Evolutionary conservation across 2,888 invertebrate species (phyloP).

Genomic region (Volucella zonaria): DNA sequence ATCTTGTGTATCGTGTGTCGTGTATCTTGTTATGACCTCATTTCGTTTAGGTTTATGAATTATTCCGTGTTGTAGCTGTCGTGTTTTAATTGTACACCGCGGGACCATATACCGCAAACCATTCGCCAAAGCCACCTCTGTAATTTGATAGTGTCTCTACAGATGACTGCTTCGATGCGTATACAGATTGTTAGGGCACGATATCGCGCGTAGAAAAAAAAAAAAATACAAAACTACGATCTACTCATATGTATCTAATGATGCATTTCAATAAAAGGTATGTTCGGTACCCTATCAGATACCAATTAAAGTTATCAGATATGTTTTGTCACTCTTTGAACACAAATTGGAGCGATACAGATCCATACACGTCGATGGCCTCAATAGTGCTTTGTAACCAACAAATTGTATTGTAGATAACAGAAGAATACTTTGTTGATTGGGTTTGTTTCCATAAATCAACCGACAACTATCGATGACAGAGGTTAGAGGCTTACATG

Average conservation of each 20-base stretch:
- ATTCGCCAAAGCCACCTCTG: background rate
- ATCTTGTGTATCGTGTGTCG: conserved; percentile 9
- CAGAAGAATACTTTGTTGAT: background rate
- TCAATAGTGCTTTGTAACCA: background rate
- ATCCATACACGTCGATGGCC: background rate
- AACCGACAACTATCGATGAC: background rate
- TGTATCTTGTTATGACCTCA: conserved; percentile 68
- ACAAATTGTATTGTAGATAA: background rate
- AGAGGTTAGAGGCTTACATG: no score
- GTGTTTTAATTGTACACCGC: conserved; percentile 57
- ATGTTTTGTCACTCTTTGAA: conserved; percentile 17
- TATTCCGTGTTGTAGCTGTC: conserved; percentile 23
- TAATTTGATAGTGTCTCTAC: background rate
- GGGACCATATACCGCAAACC: conserved; percentile 11
- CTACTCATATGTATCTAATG: conserved; percentile 37
- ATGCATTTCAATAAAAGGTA: conserved; percentile 43
- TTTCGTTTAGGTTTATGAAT: conserved; percentile 49
- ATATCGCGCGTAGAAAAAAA: conserved; percentile 4
- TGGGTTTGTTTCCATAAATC: conserved; percentile 5
- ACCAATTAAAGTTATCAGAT: conserved; percentile 34
- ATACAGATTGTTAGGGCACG: conserved; percentile 42
- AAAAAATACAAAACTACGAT: conserved; percentile 24
- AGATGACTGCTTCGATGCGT: background rate
- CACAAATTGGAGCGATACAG: conserved; percentile 9
- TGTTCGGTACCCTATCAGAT: conserved; percentile 10